phyloP scores from a whole-genome alignment of 2,797 vertebrate genomes.

The Clangula hyemalis region DNA sequence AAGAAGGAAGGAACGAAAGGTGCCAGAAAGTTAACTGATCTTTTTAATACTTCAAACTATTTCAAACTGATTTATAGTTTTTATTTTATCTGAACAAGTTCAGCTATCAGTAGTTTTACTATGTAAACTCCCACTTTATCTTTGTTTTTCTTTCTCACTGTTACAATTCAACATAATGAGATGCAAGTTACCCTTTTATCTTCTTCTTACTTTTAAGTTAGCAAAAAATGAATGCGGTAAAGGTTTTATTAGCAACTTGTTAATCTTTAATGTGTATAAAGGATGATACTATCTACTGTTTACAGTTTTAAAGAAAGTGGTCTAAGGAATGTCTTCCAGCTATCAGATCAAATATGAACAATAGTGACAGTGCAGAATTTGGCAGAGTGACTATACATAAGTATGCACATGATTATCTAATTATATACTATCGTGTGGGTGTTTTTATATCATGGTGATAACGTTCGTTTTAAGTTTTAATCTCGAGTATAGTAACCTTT shows the following conservation, averaged over 20 bases:
- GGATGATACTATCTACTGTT: constrained; percentile 39
- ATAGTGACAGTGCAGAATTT: not conserved
- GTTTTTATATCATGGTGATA: not conserved
- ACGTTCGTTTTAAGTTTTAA: not conserved
- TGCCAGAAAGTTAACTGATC: not conserved
- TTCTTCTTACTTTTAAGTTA: constrained; percentile 4
- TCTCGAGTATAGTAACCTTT: not conserved
- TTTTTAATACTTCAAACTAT: not conserved
- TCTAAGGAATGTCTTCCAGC: not conserved
- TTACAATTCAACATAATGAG: constrained; percentile 2
- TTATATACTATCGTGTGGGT: not conserved
- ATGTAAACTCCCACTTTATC: not conserved
- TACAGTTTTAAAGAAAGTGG: constrained; percentile 7
- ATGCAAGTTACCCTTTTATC: constrained; percentile 27
- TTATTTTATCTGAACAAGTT: constrained; percentile 16
- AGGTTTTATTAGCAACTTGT: constrained; percentile 30
- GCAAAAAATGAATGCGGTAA: not conserved
- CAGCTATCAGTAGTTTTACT: not conserved
- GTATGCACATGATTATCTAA: not conserved
- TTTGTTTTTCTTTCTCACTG: constrained; percentile 14
- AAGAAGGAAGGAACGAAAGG: not conserved
- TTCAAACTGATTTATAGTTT: not conserved
- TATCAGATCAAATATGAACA: constrained; percentile 33
- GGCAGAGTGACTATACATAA: not conserved
- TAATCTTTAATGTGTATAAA: constrained; percentile 10